Conservation (phyloP, 2,113 vertebrate genomes). For the Craseonycteris thonglongyai region DNA sequence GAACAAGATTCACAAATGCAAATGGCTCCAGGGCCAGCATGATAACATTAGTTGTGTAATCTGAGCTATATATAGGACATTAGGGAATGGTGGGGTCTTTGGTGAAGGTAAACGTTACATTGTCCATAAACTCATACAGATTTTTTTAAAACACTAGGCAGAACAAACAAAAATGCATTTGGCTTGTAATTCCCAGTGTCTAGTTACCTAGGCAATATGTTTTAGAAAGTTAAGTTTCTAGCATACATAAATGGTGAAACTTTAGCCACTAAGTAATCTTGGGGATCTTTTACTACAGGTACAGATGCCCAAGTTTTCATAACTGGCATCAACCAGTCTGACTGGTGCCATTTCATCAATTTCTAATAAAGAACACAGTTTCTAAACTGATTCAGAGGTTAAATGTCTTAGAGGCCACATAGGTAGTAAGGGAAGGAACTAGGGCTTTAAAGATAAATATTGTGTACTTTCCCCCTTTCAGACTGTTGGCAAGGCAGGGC, state of each 20-base stretch:
- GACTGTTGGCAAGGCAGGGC: not conserved
- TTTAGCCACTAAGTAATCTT: not conserved
- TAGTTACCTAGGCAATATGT: not conserved
- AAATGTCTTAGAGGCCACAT: not conserved
- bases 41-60: not conserved
- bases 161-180: not conserved
- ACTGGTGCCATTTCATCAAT: not conserved
- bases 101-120: not conserved
- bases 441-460: not conserved
- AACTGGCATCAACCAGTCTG: not conserved
- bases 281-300: not conserved
- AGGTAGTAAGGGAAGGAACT: not conserved
- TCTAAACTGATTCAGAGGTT: not conserved
- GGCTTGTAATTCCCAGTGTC: not conserved
- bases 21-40: not conserved
- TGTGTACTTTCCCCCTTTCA: not conserved
- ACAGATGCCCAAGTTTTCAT: not conserved
- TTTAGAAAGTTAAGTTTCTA: slow-evolving; percentile 1
- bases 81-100: not conserved
- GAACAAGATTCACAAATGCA: not conserved
- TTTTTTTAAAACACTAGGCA: not conserved
- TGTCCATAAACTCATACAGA: not conserved
- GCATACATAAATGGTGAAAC: not conserved
- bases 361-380: not conserved
- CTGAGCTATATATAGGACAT: not conserved